phyloP scores from a whole-genome alignment of 2,888 invertebrate species.

The Plemyria rubiginata region DNA sequence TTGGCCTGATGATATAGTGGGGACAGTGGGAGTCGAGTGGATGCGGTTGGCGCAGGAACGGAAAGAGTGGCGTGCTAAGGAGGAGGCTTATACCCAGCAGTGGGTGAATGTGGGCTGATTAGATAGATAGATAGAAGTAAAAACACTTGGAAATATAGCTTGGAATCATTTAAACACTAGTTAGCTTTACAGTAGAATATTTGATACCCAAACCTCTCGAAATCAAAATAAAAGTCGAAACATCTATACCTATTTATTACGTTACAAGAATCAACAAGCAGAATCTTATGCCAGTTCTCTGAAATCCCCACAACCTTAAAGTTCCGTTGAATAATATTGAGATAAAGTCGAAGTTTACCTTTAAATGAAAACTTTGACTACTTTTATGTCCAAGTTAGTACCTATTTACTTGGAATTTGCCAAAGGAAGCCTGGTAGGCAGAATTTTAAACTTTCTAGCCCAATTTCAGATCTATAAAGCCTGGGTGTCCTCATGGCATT shows the following conservation, averaged over 20 bases:
- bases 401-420: neutral
- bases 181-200: too few relatives aligned
- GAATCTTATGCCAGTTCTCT: neutral
- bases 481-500: too few relatives aligned
- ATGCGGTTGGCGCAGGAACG: too few relatives aligned
- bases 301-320: neutral
- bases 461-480: conserved; percentile 11
- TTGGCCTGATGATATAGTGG: too few relatives aligned
- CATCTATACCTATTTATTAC: neutral
- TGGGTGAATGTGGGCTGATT: too few relatives aligned
- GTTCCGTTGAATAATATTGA: conserved; percentile 11
- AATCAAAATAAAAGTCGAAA: neutral
- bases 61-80: too few relatives aligned
- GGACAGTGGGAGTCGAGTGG: too few relatives aligned
- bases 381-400: conserved; percentile 4
- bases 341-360: conserved; percentile 13
- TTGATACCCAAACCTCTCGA: neutral
- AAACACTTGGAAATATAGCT: too few relatives aligned
- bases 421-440: too few relatives aligned
- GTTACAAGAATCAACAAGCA: neutral
- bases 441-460: too few relatives aligned
- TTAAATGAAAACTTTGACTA: conserved; percentile 2
- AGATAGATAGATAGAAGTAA: too few relatives aligned
- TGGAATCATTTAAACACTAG: conserved; percentile 50
- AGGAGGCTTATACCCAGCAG: too few relatives aligned